Conservation (phyloP, 2,888 invertebrate genomes). For the Mesorhabditis sp. region DNA sequence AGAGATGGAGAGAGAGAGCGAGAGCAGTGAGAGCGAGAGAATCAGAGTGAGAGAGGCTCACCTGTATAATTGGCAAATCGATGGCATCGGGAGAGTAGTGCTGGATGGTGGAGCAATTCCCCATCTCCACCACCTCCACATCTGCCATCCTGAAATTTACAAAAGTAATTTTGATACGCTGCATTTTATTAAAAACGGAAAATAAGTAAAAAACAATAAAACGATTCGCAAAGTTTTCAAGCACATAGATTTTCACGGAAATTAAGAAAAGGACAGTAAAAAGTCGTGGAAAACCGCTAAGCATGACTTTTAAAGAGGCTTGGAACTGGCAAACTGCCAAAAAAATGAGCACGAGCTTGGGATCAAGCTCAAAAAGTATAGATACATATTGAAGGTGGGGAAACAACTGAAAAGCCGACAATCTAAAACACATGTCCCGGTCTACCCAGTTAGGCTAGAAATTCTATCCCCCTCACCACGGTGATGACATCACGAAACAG, state of each 20-base stretch:
- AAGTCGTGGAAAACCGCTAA: not conserved
- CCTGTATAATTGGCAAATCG: constrained; percentile 12
- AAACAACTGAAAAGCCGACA: too few relatives aligned
- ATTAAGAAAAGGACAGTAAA: not conserved
- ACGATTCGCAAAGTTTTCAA: too few relatives aligned
- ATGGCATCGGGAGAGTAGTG: constrained; percentile 18
- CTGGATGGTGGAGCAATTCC: constrained; percentile 23
- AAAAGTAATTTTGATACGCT: too few relatives aligned
- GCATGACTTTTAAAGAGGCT: not conserved
- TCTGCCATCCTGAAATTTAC: too few relatives aligned
- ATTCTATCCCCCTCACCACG: too few relatives aligned
- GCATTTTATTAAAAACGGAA: not conserved
- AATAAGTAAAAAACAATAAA: not conserved
- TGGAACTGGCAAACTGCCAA: not conserved
- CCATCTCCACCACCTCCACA: not conserved
- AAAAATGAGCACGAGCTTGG: not conserved
- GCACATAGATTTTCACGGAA: too few relatives aligned
- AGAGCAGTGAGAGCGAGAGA: too few relatives aligned
- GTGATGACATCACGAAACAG: too few relatives aligned
- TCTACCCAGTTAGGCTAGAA: too few relatives aligned
- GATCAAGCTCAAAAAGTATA: too few relatives aligned
- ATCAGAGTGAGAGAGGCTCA: not conserved
- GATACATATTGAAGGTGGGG: too few relatives aligned
- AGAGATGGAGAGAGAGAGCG: not conserved
- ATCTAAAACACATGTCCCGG: too few relatives aligned